Base-by-base conservation (phyloP, 2,888 invertebrate species). In the Pterostichus madidus region DNA sequence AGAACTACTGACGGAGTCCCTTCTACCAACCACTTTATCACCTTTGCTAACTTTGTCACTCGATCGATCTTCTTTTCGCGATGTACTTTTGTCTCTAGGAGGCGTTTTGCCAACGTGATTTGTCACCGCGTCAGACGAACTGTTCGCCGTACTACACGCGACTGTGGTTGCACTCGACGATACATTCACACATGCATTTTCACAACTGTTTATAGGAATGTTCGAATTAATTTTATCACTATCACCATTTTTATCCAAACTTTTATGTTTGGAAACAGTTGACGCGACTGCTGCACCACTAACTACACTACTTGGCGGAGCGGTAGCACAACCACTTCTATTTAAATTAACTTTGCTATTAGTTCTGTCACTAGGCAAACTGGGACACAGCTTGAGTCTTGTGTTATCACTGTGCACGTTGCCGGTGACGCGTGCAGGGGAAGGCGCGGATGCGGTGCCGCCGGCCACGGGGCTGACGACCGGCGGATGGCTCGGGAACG, bases 401-500 rank as follows among this genome's bases (percentile, higher is more conserved):
- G 87, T 87, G 85, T 89, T 89, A 87, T 80, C 81, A 81, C 61
- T 49, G 85, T 85, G 85, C 64, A 84, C 84, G 84, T 83, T 81
- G 68, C 86, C 80, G 83, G 77, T 83, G 68, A 85, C 84, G 13
- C 83, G 86, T 56, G 84, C 83, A 17, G 83, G 84, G 52, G 85
- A 80, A 53, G 5, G 85, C 35, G 76, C 81, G 84, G 87, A 86
- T 64, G 87, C 85, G 31, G 88, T 85, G 15, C 84, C 84, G 68
- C 81, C 80, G 79, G 88, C 85, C 13, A 88, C 86, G 35, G 89
- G 87, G 84, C 88, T 88, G 85, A 89, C 88, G 85, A 91, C 89
- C 82, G 95, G 94, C 86, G 94, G 95, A 90, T 95, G 95, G 88
- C 94, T 94, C 85, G 95, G 95, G 90, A 95, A 95, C 73, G 95